Evolutionary conservation across 2,797 vertebrate genomes (phyloP).

Genomic region (Chelon labrosus): DNA sequence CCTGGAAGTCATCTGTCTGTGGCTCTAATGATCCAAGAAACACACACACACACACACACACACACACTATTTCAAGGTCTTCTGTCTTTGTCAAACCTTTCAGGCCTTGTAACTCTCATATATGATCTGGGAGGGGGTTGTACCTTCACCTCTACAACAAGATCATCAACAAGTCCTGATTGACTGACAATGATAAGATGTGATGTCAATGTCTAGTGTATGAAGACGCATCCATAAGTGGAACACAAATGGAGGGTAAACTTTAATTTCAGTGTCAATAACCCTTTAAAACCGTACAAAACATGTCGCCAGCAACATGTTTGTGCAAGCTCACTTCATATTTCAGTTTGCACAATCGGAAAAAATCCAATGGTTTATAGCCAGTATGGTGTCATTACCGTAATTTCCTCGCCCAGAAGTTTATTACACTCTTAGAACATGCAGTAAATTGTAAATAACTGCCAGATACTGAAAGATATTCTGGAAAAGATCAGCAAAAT

Average conservation of each 20-base stretch:
- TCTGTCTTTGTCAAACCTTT: conserved; percentile 56
- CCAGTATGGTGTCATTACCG: no score
- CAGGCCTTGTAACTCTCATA: conserved; percentile 24
- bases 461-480: no score
- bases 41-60: conserved; percentile 16
- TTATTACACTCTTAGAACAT: no score
- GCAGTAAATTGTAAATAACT: no score
- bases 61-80: conserved; percentile 30
- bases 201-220: neutral
- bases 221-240: neutral
- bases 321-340: no score
- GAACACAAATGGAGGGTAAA: neutral
- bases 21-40: conserved; percentile 50
- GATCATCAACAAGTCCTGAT: neutral
- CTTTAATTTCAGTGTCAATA: conserved; percentile 8
- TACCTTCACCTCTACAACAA: neutral
- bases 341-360: no score
- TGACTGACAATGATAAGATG: conserved; percentile 6
- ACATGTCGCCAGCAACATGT: no score
- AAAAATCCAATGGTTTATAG: no score
- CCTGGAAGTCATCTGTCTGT: conserved; percentile 59
- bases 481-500: no score
- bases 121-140: neutral
- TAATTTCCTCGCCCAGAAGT: no score
- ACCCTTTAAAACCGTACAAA: neutral